phyloP scores from a whole-genome alignment of 2,797 vertebrate genomes.

The Cygnus olor region DNA sequence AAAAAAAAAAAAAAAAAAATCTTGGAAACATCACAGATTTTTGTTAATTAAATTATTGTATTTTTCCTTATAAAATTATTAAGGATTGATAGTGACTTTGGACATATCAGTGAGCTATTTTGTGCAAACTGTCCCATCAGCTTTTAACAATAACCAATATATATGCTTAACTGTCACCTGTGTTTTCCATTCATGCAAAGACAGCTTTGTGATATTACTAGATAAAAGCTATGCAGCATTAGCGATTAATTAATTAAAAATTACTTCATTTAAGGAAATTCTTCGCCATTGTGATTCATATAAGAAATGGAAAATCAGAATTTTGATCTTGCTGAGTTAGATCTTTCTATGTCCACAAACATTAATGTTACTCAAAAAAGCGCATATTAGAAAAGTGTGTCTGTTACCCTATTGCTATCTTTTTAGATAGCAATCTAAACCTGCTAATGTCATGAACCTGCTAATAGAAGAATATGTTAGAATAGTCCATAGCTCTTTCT shows the following conservation, averaged over 20 bases:
- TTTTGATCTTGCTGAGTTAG: background rate
- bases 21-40: background rate
- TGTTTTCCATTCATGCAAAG: background rate
- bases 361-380: background rate
- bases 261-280: background rate
- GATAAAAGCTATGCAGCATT: background rate
- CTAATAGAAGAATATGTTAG: background rate
- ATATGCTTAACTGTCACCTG: fast-evolving
- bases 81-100: background rate
- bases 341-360: background rate
- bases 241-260: background rate
- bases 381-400: background rate
- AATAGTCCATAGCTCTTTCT: background rate
- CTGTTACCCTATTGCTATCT: background rate
- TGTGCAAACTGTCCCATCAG: background rate
- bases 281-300: background rate
- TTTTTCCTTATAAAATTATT: background rate
- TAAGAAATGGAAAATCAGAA: background rate
- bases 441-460: background rate
- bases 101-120: background rate
- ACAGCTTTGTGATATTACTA: background rate
- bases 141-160: background rate
- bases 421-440: background rate
- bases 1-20: background rate
- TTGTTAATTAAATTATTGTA: background rate